Evolutionary conservation across 2,797 vertebrate species (phyloP), one percentile per base, ranked within the genome.

Genomic region (Chrysocyon brachyurus): DNA sequence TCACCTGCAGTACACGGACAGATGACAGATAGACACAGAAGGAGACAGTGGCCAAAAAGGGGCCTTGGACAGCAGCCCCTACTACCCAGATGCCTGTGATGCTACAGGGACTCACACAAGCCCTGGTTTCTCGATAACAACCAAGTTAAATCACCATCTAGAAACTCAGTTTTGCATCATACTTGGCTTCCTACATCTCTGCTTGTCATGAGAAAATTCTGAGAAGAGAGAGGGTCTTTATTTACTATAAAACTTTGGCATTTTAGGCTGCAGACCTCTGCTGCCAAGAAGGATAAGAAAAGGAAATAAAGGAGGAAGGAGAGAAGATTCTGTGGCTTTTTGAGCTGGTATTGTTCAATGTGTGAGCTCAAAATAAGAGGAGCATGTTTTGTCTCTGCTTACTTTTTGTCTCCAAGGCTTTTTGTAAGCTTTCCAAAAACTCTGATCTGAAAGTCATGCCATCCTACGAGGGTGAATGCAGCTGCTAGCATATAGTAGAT

Each of bases 381-480:
- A 82, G 56, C 26, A 0, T n/a, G n/a, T 63, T 72, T 40, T 70
- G 17, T 56, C 28, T 83, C 24, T 46, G 82, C 57, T 79, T 56
- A 22, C 2, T 2, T 96, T 95, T 93, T 77, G 73, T 36, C 85
- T 66, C 40, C 57, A 56, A 88, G 63, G 15, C 22, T 70, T 2
- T 90, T 77, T 77, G 33, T 49, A 46, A 90, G 66, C 33, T 83
- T 88, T 83, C 9, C 21, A 63, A 92, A 77, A 93, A 64, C 70
- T 81, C 72, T 82, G 19, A 28, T 52, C 22, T 36, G 46, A 77
- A 90, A 31, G 36, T 24, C 75, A 57, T 7, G 46, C 8, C 14
- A 19, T 24, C 24, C 70, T 31, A 3, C 12, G 12, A 31, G 1
- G 10, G n/a, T 36, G 11, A 86, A 70, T 63, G 5, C 15, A 70